phyloP scores from a whole-genome alignment of 2,888 invertebrate genomes.

The Amphipoea oculea region DNA sequence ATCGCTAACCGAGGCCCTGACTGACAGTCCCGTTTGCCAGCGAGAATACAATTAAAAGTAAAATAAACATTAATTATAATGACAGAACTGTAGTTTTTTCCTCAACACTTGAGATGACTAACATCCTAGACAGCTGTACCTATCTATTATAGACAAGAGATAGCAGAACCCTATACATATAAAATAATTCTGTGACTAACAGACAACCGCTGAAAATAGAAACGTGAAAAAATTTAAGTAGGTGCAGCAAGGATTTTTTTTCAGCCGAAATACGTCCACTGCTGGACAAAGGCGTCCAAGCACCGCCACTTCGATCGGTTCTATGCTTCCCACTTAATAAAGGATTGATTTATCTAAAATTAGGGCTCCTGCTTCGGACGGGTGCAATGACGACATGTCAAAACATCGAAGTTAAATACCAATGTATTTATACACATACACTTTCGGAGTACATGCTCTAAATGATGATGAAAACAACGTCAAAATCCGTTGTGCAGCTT shows the following conservation, averaged over 20 bases:
- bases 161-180: neutral
- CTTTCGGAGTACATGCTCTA: neutral
- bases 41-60: conserved; percentile 41
- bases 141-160: conserved; percentile 8
- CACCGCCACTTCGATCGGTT: neutral
- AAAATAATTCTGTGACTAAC: neutral
- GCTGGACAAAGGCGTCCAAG: neutral
- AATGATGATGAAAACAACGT: neutral
- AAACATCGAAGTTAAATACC: neutral
- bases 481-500: neutral
- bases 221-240: neutral
- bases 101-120: conserved; percentile 19
- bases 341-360: neutral
- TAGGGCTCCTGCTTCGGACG: neutral
- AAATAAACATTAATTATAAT: conserved; percentile 52
- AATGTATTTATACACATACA: neutral
- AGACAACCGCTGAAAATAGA: neutral
- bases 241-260: neutral
- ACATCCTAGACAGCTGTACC: conserved; percentile 12
- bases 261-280: neutral
- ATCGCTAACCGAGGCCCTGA: conserved; percentile 3
- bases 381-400: neutral
- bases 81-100: conserved; percentile 23
- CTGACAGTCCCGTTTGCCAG: conserved; percentile 33
- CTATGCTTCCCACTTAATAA: neutral